Base-by-base conservation (phyloP, 2,888 invertebrate species). In the Cryptosula pallasiana region DNA sequence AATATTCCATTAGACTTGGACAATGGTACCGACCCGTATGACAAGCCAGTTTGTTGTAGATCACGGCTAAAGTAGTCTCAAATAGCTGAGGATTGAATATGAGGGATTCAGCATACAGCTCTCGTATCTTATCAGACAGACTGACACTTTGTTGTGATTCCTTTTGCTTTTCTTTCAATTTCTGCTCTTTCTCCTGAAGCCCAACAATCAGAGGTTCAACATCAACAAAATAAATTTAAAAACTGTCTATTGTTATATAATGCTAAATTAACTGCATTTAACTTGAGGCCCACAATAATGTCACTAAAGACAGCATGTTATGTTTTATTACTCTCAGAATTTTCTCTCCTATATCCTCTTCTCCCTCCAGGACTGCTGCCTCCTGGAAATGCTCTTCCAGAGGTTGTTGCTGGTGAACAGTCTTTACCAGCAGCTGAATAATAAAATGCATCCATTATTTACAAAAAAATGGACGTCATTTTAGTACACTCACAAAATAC, bases 31-130 rank as follows among this genome's bases (percentile, higher is more conserved):
- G 2, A 63, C 63, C 63, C 9, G 63, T 63, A 32, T 63, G 32
- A 5, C 5, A 63, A 2, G 63, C 63, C 32, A 63, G 5, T 63
- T 63, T 63, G n/a, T 63, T 32, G 32, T 63, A 63, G 13, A 63
- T 27, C 9, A 63, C 3, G 9, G 27, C 32, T 32, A 63, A 27
- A 9, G 63, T 63, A 32, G 25, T 63, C 32, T 63, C 63, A 63
- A 25, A 32, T n/a, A 63, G 2, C 25, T 63, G 20, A 9, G 63
- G 5, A n/a, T 63, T 63, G 32, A 63, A 63, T 5, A 63, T 27
- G 13, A 63, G 63, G 32, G 27, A 9, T 9, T 63, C 63, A 29
- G 3, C 34, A n/a, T 32, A 63, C 32, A 63, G 32, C n/a, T 63
- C 32, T 27, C 63, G 25, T 5, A 63, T 63, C 32, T 29, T 63